Percentiles rank a stretch among this genome's conserved stretches.
These are phyloP conservation scores for Struthidea cinerea DNA, from an alignment of 2,113 vertebrate genomes.

Conservation along the genomic window DNA sequence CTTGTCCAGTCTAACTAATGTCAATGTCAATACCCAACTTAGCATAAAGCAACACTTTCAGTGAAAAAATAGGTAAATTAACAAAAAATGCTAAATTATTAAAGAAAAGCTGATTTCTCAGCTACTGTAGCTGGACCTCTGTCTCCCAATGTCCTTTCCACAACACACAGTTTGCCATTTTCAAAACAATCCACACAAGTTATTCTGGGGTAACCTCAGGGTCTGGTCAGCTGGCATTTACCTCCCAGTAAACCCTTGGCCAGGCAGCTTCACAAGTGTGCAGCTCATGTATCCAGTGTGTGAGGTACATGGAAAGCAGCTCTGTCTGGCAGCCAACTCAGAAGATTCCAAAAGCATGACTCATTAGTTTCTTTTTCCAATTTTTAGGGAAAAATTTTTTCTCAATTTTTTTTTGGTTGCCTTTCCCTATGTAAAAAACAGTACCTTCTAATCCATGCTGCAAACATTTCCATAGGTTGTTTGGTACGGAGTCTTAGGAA, in stretches of 20 bases:
- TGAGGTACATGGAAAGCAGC: not conserved
- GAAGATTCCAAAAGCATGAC: not conserved
- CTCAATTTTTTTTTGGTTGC: not conserved
- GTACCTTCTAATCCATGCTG: not conserved
- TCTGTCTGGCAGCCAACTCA: not conserved
- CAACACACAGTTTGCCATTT: not conserved
- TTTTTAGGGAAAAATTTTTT: not conserved
- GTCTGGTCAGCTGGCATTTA: not conserved
- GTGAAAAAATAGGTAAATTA: not conserved
- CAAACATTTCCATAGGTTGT: not conserved
- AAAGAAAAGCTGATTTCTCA: not conserved
- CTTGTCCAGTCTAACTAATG: not conserved
- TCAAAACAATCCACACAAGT: accelerated
- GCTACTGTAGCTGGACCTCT: not conserved
- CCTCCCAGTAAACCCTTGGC: not conserved
- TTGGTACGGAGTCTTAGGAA: not conserved
- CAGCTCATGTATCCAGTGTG: not conserved
- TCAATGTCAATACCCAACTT: not conserved
- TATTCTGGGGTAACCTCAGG: not conserved
- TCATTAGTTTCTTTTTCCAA: not conserved
- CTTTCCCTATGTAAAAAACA: not conserved
- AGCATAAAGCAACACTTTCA: not conserved
- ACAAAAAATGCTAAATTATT: not conserved
- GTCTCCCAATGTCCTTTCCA: not conserved
- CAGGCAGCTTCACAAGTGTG: not conserved